These are phyloP conservation scores for Caerostris extrusa DNA, from an alignment of 1,140 invertebrate species.

Conservation along the genomic window DNA sequence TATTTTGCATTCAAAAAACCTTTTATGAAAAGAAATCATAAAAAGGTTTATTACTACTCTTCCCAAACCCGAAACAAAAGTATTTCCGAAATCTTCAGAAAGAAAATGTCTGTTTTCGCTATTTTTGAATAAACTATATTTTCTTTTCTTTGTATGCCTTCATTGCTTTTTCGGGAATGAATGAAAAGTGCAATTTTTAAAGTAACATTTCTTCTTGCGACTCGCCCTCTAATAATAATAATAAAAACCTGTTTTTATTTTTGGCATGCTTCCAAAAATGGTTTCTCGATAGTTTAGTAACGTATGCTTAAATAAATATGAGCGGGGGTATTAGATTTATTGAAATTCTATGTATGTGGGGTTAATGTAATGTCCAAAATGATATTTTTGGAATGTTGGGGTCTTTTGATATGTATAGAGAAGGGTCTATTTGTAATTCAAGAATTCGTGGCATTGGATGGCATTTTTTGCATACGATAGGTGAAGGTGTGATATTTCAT, in stretches of 20 bases:
- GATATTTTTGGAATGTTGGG: neutral
- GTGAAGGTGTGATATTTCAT: too few relatives aligned
- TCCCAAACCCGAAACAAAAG: neutral
- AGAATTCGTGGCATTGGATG: neutral
- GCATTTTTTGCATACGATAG: neutral
- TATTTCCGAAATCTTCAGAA: neutral
- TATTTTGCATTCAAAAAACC: neutral
- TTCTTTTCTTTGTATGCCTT: neutral
- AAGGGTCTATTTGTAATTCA: neutral
- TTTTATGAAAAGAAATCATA: neutral
- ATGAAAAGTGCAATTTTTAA: neutral
- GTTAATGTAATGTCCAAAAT: neutral
- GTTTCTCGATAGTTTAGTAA: neutral
- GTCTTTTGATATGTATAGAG: neutral
- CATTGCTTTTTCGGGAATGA: neutral
- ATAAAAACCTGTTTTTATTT: neutral
- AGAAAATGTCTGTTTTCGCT: neutral
- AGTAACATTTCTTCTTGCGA: neutral
- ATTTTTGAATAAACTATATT: neutral
- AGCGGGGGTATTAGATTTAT: neutral
- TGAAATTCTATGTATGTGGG: neutral
- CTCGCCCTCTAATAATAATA: neutral
- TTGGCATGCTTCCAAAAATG: neutral
- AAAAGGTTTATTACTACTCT: neutral
- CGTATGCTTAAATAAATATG: constrained; percentile 1